Evolutionary conservation across 2,888 invertebrate genomes (phyloP).

Genomic region (Nephrocerus scutellatus): DNA sequence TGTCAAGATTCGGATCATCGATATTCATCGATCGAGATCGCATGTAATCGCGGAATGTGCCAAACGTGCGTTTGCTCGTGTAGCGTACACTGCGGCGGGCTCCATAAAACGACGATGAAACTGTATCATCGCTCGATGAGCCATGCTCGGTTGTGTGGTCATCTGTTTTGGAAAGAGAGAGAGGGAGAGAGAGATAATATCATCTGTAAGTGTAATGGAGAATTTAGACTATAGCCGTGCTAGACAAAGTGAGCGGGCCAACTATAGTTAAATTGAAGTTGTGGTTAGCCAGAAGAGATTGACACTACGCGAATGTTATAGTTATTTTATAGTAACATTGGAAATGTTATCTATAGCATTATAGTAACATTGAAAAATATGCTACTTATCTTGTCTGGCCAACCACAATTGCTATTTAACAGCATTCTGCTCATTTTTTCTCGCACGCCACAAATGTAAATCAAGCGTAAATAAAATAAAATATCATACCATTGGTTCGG

Average conservation of each 20-base stretch:
- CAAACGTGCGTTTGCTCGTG: conserved; percentile 47
- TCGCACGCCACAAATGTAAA: too few species aligned
- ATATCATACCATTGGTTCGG: conserved; percentile 32
- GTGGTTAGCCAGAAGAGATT: too few species aligned
- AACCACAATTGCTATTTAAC: too few species aligned
- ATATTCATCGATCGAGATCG: conserved; percentile 43
- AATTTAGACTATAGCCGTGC: not conserved
- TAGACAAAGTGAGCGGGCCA: too few species aligned
- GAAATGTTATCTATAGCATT: too few species aligned
- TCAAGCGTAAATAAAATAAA: not conserved
- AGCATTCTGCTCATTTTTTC: too few species aligned
- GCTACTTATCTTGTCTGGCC: too few species aligned
- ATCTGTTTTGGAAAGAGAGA: conserved; percentile 23
- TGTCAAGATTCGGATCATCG: conserved; percentile 38
- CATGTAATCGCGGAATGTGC: conserved; percentile 46
- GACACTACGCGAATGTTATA: too few species aligned
- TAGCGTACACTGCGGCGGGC: conserved; percentile 46
- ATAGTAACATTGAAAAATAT: too few species aligned
- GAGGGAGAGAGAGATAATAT: conserved; percentile 1
- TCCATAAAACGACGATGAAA: conserved; percentile 46
- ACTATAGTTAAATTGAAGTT: too few species aligned
- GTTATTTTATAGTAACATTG: too few species aligned
- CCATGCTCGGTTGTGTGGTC: conserved; percentile 37
- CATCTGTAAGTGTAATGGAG: not conserved
- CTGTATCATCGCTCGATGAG: conserved; percentile 47